Base-by-base conservation (phyloP, 2,888 invertebrate genomes). In the Eudemis profundana region DNA sequence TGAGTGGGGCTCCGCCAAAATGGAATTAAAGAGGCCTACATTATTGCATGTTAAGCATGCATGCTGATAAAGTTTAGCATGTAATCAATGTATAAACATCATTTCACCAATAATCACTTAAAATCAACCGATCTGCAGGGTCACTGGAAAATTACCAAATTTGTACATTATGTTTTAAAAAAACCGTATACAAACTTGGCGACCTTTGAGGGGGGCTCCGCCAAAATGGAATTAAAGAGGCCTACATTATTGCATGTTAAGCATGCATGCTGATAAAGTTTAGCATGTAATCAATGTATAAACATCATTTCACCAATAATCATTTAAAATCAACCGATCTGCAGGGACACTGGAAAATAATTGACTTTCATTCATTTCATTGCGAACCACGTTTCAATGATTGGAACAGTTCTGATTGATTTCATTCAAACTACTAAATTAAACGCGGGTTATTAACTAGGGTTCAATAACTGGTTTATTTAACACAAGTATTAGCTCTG, bases 131-230 rank as follows among this genome's bases (percentile, higher is more conserved):
- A n/a, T 19, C n/a, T 19, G 19, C 33, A 23, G 1, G n/a, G 1
- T 12, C 19, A 51, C 51, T 51, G 17, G 51, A 36, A 51, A 51
- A 36, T 51, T n/a, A n/a, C n/a, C n/a, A n/a, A n/a, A n/a, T n/a
- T n/a, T n/a, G n/a, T n/a, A n/a, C n/a, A n/a, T n/a, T n/a, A n/a
- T n/a, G n/a, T n/a, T n/a, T n/a, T n/a, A n/a, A n/a, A n/a, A n/a
- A n/a, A n/a, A n/a, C n/a, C n/a, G n/a, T n/a, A n/a, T n/a, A n/a
- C n/a, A n/a, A n/a, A n/a, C n/a, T n/a, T n/a, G n/a, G n/a, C n/a
- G n/a, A n/a, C n/a, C n/a, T n/a, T n/a, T n/a, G n/a, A n/a, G n/a
- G n/a, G n/a, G n/a, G n/a, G n/a, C n/a, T n/a, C n/a, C n/a, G n/a
- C n/a, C n/a, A n/a, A n/a, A n/a, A n/a, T n/a, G n/a, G n/a, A n/a